A percentile compares a stretch with the other conserved stretches of the same genome.
phyloP scores from a whole-genome alignment of 1,140 invertebrate genomes.

The Neodiprion pinetum region DNA sequence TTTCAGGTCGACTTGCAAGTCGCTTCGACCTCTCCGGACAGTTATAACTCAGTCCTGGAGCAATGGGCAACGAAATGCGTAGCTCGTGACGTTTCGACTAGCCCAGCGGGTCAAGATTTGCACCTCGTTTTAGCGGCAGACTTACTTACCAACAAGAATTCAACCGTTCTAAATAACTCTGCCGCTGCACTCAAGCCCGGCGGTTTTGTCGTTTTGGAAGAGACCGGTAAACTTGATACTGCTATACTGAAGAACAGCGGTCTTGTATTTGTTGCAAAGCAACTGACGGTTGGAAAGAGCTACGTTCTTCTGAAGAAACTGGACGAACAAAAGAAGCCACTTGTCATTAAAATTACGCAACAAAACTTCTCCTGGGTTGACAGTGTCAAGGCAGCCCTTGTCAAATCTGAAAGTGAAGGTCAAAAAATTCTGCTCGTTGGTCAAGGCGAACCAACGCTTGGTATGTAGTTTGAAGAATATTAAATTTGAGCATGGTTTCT shows the following conservation, averaged over 20 bases:
- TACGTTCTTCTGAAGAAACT: conserved; percentile 68
- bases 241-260: conserved; percentile 43
- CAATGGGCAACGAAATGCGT: conserved; percentile 65
- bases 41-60: conserved; percentile 60
- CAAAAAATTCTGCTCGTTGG: conserved; percentile 76
- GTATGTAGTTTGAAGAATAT: conserved; percentile 22
- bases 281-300: conserved; percentile 64
- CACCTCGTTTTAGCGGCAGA: conserved; percentile 72
- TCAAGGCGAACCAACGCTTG: conserved; percentile 68
- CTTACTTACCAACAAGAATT: conserved; percentile 57
- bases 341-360: conserved; percentile 70
- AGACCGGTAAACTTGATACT: conserved; percentile 66
- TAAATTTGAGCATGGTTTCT: not conserved
- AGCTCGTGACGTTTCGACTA: conserved; percentile 62
- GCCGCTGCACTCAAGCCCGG: conserved; percentile 69
- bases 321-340: conserved; percentile 51
- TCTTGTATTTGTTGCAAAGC: conserved; percentile 64
- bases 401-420: conserved; percentile 64
- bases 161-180: conserved; percentile 64
- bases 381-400: conserved; percentile 74
- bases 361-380: conserved; percentile 84
- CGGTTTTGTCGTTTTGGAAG: conserved; percentile 82
- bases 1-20: conserved; percentile 53
- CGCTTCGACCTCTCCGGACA: conserved; percentile 48
- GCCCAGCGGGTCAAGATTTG: conserved; percentile 68